phyloP scores from a whole-genome alignment of 2,888 invertebrate genomes.

The Embidobia sp. region DNA sequence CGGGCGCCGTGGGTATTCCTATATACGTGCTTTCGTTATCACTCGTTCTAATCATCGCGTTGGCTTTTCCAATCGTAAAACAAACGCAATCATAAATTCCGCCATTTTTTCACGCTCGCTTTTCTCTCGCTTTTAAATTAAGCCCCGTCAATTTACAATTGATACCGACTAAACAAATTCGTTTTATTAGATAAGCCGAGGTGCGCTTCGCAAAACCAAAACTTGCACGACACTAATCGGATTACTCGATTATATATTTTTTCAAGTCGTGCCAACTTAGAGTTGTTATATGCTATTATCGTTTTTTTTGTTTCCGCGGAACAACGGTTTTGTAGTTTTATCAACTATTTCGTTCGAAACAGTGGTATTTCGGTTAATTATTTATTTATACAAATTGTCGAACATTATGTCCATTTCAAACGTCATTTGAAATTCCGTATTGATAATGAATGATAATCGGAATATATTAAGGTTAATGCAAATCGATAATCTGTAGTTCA shows the following conservation, averaged over 20 bases:
- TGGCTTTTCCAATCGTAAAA: conserved; percentile 23
- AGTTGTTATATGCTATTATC: no score
- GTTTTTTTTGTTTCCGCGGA: no score
- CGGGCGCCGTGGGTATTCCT: conserved; percentile 11
- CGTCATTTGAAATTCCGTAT: no score
- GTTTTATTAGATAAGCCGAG: conserved; percentile 6
- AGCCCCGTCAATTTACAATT: conserved; percentile 19
- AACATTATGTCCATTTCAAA: no score
- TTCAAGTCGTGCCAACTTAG: neutral
- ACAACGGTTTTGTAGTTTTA: no score
- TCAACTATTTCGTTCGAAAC: no score
- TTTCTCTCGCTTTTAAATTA: conserved; percentile 1
- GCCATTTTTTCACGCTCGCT: conserved; percentile 6
- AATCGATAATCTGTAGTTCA: no score
- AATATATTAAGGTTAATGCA: no score
- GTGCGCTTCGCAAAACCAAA: conserved; percentile 5
- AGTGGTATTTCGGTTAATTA: no score
- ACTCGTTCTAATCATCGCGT: conserved; percentile 31
- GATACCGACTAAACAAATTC: conserved; percentile 16
- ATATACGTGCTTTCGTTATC: conserved; percentile 40
- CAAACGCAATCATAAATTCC: conserved; percentile 46
- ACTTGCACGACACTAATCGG: conserved; percentile 1
- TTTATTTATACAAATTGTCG: no score
- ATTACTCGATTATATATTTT: neutral
- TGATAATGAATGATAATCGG: no score